Conservation (phyloP, 2,797 vertebrate species). For the Propithecus perrieri region DNA sequence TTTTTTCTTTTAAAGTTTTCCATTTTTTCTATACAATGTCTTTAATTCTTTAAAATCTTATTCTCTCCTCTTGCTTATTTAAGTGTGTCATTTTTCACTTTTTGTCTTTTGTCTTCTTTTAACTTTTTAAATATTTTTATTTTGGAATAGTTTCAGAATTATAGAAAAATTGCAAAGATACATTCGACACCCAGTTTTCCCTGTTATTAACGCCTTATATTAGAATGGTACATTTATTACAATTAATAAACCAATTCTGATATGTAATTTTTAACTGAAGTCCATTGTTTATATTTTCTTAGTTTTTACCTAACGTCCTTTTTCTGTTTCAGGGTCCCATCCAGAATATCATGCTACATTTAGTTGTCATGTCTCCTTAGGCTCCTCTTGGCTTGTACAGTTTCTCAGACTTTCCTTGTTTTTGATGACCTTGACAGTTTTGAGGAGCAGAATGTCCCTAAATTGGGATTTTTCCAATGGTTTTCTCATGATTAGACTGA, state of each 20-base stretch:
- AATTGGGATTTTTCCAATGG: not conserved
- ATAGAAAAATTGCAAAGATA: slow-evolving; percentile 44
- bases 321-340: not conserved
- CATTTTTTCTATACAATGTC: not conserved
- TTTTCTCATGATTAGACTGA: not conserved
- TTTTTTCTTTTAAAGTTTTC: not conserved
- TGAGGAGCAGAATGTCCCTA: not conserved
- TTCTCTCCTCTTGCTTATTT: not conserved
- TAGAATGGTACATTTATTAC: not conserved
- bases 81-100: not conserved
- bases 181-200: not conserved
- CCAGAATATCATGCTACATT: not conserved
- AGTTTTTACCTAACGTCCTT: not conserved
- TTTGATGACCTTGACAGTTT: not conserved
- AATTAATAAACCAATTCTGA: not conserved
- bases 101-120: not conserved
- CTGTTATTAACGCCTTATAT: slow-evolving; percentile 20
- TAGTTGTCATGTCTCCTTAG: not conserved
- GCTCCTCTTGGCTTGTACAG: not conserved
- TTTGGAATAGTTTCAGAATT: slow-evolving; percentile 33
- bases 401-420: slow-evolving; percentile 34
- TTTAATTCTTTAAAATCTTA: not conserved
- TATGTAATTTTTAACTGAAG: not conserved
- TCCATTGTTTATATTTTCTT: not conserved
- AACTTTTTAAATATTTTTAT: slow-evolving; percentile 16